Percentiles rank a stretch among this genome's conserved stretches.
phyloP scores from a whole-genome alignment of 2,113 vertebrate species.

The Coregonus clupeaformis region DNA sequence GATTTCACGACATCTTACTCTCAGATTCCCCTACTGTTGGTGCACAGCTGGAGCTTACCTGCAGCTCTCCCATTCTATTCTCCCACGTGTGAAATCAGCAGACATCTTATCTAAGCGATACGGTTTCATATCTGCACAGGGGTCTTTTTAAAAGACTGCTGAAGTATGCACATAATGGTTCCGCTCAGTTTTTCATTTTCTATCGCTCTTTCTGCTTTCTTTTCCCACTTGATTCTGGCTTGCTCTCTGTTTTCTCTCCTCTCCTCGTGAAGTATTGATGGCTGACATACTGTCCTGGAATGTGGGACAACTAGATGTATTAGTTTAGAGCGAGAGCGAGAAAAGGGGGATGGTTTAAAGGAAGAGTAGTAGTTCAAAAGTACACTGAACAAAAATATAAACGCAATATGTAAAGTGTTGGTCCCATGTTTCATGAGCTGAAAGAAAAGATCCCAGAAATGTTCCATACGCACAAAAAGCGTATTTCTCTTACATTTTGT shows the following conservation, averaged over 20 bases:
- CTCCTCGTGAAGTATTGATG: constrained; percentile 28
- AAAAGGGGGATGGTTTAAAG: constrained; percentile 43
- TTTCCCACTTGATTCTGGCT: constrained; percentile 20
- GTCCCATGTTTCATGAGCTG: not conserved
- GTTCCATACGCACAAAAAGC: too few species aligned
- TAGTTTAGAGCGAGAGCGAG: constrained; percentile 45
- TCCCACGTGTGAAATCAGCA: constrained; percentile 50
- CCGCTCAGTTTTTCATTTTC: not conserved
- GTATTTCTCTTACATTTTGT: too few species aligned
- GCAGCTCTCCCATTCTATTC: constrained; percentile 35
- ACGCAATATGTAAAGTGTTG: too few species aligned
- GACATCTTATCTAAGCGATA: constrained; percentile 48
- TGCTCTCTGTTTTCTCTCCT: constrained; percentile 38
- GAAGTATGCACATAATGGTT: constrained; percentile 5
- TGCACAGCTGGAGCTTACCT: constrained; percentile 64
- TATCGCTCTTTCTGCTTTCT: constrained; percentile 12
- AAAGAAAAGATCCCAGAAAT: constrained; percentile 14
- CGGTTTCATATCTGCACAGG: constrained; percentile 47
- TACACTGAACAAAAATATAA: not conserved
- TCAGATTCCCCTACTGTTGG: constrained; percentile 55
- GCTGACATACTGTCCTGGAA: constrained; percentile 61
- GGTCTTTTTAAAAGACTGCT: not conserved
- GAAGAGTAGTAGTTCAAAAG: constrained; percentile 46
- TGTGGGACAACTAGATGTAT: constrained; percentile 71
- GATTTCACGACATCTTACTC: constrained; percentile 68